phyloP scores from a whole-genome alignment of 2,797 vertebrate genomes.

The Sus cebifrons region DNA sequence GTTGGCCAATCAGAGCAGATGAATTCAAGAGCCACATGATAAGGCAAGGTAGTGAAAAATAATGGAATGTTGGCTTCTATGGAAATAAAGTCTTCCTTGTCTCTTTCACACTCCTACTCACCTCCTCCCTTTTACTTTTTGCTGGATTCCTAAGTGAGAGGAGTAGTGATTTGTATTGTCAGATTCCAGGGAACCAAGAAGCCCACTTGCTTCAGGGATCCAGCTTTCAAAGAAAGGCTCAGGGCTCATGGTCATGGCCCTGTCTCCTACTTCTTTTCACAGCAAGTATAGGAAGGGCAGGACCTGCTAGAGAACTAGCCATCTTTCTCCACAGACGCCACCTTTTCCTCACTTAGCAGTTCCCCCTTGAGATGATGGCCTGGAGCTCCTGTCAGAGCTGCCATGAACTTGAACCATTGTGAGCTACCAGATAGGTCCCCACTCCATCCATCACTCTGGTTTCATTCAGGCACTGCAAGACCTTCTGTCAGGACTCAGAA shows the following conservation, averaged over 20 bases:
- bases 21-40: background rate
- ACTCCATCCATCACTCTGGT: background rate
- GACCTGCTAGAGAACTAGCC: background rate
- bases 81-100: background rate
- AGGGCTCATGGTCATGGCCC: background rate
- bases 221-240: conserved; percentile 54
- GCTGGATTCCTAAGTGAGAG: conserved; percentile 47
- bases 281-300: background rate
- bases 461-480: background rate
- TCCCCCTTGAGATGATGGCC: background rate
- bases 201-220: background rate
- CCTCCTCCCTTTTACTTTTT: conserved; percentile 18
- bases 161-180: background rate
- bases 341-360: background rate
- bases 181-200: conserved; percentile 17
- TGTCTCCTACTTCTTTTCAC: background rate
- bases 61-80: background rate
- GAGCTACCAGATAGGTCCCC: background rate
- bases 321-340: background rate
- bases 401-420: too few species aligned
- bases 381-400: background rate
- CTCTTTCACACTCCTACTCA: conserved; percentile 56
- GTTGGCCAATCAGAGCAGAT: conserved; percentile 45
- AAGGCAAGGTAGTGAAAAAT: background rate
- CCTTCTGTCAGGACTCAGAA: background rate